Base-by-base conservation (phyloP, 2,113 vertebrate species). In the Ceyx margarethae region DNA sequence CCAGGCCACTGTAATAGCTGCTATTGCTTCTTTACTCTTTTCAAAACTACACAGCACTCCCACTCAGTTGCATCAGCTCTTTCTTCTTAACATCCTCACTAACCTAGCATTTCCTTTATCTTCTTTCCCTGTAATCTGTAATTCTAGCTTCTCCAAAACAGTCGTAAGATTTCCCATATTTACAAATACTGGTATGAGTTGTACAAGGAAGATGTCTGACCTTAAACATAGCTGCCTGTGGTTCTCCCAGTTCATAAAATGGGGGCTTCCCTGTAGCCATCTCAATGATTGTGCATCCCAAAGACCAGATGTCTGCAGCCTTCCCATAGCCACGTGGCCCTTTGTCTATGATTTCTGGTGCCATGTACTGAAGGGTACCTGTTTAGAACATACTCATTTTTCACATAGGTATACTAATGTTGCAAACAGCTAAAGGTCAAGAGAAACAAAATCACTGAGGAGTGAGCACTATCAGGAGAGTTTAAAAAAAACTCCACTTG, bases 161-260 rank as follows among this genome's bases (percentile, higher is more conserved):
- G 83, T 85, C 51, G 19, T 42, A 51, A 68, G 61, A 76, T 40
- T 82, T 77, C 89, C 60, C 57, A 25, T 81, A 58, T 89, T 96
- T 68, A 89, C 67, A 93, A 93, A 86, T 28, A 84, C 9, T 1
- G 5, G 7, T 37, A 33, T 54, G 81, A 91, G 67, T 29, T 29
- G 80, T 65, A 35, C 53, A 65, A 85, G 72, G 35, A 92, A 85
- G 56, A 81, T 46, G 8, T 58, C 90, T 96, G 95, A 99, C 99
- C 98, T 99, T 99, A 97, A 99, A 99, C 99, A 99, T 99, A 26
- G 99, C 99, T 51, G 99, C 99, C 92, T 99, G 99, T 4, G 99
- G 99, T 69, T 99, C 99, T 91, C 99, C 99, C 72, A 99, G 97
- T 77, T 99, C 99, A 71, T 99, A 99, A 96, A 99, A 99, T 0